These are phyloP conservation scores for Grapholita molesta DNA, from an alignment of 1,140 invertebrate genomes.

Conservation along the genomic window DNA sequence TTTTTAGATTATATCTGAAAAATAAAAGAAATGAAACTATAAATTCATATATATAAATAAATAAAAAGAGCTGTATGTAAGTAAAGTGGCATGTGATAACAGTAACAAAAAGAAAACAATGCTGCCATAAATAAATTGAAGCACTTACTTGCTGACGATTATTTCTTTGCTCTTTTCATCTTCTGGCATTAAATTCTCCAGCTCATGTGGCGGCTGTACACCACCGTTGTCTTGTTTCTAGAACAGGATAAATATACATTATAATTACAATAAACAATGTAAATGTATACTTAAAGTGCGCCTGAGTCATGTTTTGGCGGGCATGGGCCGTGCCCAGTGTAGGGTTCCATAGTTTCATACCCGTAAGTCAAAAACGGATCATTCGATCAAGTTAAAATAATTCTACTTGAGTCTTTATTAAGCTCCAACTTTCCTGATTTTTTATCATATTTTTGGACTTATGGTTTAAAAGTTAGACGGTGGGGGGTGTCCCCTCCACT, in stretches of 20 bases:
- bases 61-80: too few relatives aligned
- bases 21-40: background rate
- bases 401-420: too few relatives aligned
- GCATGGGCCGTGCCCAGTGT: too few relatives aligned
- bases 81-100: background rate
- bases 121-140: background rate
- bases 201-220: constrained; percentile 47
- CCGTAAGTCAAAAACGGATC: too few relatives aligned
- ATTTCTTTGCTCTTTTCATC: constrained; percentile 54
- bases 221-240: constrained; percentile 51
- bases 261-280: background rate
- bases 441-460: too few relatives aligned
- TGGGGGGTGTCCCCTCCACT: too few relatives aligned
- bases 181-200: constrained; percentile 59
- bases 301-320: too few relatives aligned
- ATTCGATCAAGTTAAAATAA: too few relatives aligned
- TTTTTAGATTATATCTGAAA: constrained; percentile 54
- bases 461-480: too few relatives aligned
- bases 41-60: too few relatives aligned
- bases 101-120: background rate
- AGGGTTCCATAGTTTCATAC: too few relatives aligned
- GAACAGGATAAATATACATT: background rate
- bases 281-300: constrained; percentile 8
- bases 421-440: too few relatives aligned
- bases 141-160: constrained; percentile 57